These are phyloP conservation scores for Melanotaenia pygmaea DNA, from an alignment of 2,797 vertebrate species.

Conservation along the genomic window DNA sequence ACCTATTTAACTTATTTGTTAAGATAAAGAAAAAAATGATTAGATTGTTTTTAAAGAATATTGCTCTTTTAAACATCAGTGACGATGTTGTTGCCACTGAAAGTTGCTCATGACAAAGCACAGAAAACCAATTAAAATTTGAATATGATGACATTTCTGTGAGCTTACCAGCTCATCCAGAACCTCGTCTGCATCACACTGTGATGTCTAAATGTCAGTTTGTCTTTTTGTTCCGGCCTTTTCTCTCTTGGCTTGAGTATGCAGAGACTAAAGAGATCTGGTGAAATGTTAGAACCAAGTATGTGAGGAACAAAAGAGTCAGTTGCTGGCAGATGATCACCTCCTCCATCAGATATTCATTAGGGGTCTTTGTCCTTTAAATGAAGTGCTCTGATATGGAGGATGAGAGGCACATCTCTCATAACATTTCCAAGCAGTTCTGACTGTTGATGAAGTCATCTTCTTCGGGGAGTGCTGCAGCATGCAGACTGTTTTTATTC, in stretches of 20 bases:
- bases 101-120: constrained; percentile 24
- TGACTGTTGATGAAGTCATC: constrained; percentile 73
- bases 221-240: constrained; percentile 23
- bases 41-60: constrained; percentile 4
- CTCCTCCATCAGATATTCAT: constrained; percentile 67
- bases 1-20: not conserved
- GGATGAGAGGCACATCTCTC: constrained; percentile 60
- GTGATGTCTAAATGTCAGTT: constrained; percentile 57
- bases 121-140: constrained; percentile 35
- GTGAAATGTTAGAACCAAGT: constrained; percentile 51
- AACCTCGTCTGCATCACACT: constrained; percentile 42
- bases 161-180: constrained; percentile 19
- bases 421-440: constrained; percentile 46
- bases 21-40: not conserved
- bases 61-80: constrained; percentile 7
- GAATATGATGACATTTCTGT: constrained; percentile 37
- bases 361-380: constrained; percentile 70
- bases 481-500: constrained; percentile 57
- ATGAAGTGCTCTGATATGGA: constrained; percentile 65
- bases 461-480: constrained; percentile 47
- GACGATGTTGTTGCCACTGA: constrained; percentile 17
- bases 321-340: constrained; percentile 52
- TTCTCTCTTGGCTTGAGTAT: constrained; percentile 21
- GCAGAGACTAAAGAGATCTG: constrained; percentile 22
- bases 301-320: constrained; percentile 51